Base-by-base conservation (phyloP, 1,140 invertebrate species). In the Formica exsecta region DNA sequence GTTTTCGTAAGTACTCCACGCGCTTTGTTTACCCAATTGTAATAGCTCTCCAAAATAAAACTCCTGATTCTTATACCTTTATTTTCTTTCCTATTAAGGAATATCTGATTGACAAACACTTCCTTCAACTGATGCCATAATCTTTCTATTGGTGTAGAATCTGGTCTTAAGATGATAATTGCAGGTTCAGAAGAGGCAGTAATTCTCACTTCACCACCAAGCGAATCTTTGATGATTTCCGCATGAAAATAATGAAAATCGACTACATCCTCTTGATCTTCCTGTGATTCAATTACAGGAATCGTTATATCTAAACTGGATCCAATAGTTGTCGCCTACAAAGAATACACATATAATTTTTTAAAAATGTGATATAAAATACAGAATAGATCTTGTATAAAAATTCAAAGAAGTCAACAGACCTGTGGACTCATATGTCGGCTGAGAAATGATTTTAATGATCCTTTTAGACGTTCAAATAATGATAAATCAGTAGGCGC, bases 401-500 rank as follows among this genome's bases (percentile, higher is more conserved):
- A 74, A 88, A 88, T 87, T 89, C 81, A 91, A 85, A 92, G 1
- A 88, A 79, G 54, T 86, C 38, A 66, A 81, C 92, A 91, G 86
- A 94, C 93, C 91, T 94, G 92, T 80, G 90, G 80, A 76, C 87
- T 90, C 65, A 93, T 89, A 90, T 94, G 95, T 80, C 87, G 92
- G 13, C 79, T 92, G 3, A 95, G 87, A 89, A 95, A 94, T 86
- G 95, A 94, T 90, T 93, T 94, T 19, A 95, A 80, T 1, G 93
- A 94, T 71, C 92, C 94, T 91, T 95, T 95, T 1, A 95, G 76
- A 87, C 93, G 92, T 86, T 95, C 95, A 65, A 95, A 94, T 77
- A 95, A 90, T 66, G 95, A 95, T 81, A 93, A 76, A 75, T 95
- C 93, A 38, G 92, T 92, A 22, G 94, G 94, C 38, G 94, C 93